Conservation (phyloP, 2,888 invertebrate species). For the Hirudinaria manillensis region DNA sequence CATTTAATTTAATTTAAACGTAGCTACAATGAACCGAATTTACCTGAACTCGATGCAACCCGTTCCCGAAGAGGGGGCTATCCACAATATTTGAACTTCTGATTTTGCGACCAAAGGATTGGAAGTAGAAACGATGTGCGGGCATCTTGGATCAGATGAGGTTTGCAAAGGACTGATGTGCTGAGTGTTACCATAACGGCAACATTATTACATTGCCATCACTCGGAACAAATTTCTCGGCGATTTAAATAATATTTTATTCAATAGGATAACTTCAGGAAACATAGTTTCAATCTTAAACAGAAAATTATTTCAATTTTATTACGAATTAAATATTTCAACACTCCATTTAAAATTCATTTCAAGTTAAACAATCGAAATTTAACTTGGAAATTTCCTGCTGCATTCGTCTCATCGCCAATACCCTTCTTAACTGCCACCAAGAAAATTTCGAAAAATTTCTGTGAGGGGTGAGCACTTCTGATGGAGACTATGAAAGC, state of each 20-base stretch:
- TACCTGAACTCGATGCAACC: slow-evolving; percentile 29
- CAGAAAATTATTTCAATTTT: too few relatives aligned
- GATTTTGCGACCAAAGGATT: background rate
- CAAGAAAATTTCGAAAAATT: slow-evolving; percentile 18
- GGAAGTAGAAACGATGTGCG: slow-evolving; percentile 17
- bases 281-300: too few relatives aligned
- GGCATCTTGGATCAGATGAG: slow-evolving; percentile 8
- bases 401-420: slow-evolving; percentile 15
- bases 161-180: slow-evolving; percentile 21
- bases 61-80: slow-evolving; percentile 16
- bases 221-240: too few relatives aligned
- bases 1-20: too few relatives aligned
- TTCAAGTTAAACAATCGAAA: too few relatives aligned
- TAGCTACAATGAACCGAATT: too few relatives aligned
- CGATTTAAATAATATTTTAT: too few relatives aligned
- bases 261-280: too few relatives aligned
- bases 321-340: too few relatives aligned
- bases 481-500: slow-evolving; percentile 15
- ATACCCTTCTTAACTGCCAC: slow-evolving; percentile 19
- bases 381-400: slow-evolving; percentile 21
- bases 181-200: background rate
- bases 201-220: too few relatives aligned
- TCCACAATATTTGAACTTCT: slow-evolving; percentile 24
- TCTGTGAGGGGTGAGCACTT: slow-evolving; percentile 17
- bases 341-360: too few relatives aligned